Evolutionary conservation across 2,797 vertebrate genomes (phyloP).

Genomic region (Liparis tanakae): DNA sequence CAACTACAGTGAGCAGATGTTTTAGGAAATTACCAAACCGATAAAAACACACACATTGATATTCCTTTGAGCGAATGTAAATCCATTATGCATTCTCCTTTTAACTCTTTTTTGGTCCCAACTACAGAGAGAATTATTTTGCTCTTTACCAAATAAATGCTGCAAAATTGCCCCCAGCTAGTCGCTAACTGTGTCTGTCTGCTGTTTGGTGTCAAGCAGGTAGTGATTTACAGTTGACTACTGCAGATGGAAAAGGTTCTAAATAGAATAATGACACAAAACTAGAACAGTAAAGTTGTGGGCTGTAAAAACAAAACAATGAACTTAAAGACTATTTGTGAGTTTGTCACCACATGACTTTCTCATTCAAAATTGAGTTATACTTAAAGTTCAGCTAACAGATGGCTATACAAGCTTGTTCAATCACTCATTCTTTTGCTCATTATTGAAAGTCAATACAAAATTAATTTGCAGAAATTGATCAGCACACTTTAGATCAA

Average conservation of each 20-base stretch:
- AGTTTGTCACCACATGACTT: background rate
- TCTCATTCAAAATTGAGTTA: background rate
- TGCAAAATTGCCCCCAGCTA: background rate
- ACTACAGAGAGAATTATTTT: background rate
- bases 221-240: background rate
- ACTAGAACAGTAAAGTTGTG: background rate
- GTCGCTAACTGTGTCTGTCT: background rate
- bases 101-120: background rate
- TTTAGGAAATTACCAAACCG: background rate
- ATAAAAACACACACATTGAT: background rate
- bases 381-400: conserved; percentile 7
- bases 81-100: too few relatives aligned
- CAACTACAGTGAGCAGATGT: background rate
- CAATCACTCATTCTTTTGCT: conserved; percentile 23
- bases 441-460: conserved; percentile 25
- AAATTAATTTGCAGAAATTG: conserved; percentile 11
- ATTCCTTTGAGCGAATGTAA: too few relatives aligned
- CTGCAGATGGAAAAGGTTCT: background rate
- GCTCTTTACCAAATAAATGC: background rate
- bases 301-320: conserved; percentile 4
- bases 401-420: conserved; percentile 30
- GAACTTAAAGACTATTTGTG: background rate
- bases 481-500: conserved; percentile 15
- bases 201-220: background rate
- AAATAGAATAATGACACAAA: background rate